Base-by-base conservation (phyloP, 1,140 invertebrate genomes). In the Drosophila chauvacae region DNA sequence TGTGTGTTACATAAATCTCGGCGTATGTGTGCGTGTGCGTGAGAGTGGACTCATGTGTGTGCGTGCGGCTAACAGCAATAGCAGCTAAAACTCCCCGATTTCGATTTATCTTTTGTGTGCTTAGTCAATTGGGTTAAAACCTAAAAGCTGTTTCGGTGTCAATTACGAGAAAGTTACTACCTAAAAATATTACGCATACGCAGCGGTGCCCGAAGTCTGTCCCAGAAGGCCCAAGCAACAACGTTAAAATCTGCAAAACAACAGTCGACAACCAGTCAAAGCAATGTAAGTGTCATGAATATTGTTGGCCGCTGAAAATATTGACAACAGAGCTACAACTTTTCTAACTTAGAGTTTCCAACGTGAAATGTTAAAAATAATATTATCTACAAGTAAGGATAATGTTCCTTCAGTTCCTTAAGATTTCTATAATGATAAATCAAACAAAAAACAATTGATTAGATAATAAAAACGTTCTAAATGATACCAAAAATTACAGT, bases 1-100 rank as follows among this genome's bases (percentile, higher is more conserved):
- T 79, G 79, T 90, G 61, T 64, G 85, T 90, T 90, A 90, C 76
- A 90, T 90, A 90, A 90, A 90, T 85, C 85, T 79, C 64, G 61
- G 58, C 57, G 50, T 60, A 63, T 76, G 55, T 75, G 39, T 64
- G 53, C 63, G 61, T 81, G 57, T 76, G 58, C 69, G 41, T 48
- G 81, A 68, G 77, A 50, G 60, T 45, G 81, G 79, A 55, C 77
- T 58, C 84, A 70, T 80, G 72, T 56, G 56, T 62, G 56, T 62
- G 48, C 60, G 71, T 75, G 51, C 64, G 50, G 60, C 50, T 79
- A 76, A 79, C 64, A 77, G 61, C 58, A 80, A 65, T 55, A 73
- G 44, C 68, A 81, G 42, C 44, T 53, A 44, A 42, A 37, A 72
- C 70, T 60, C 37, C 66, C 68, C 68, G 55, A 60, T 44, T 60